Percentiles rank a stretch among this genome's conserved stretches.
Evolutionary conservation across 2,113 vertebrate species (phyloP).

Genomic region (Halichoerus grypus): DNA sequence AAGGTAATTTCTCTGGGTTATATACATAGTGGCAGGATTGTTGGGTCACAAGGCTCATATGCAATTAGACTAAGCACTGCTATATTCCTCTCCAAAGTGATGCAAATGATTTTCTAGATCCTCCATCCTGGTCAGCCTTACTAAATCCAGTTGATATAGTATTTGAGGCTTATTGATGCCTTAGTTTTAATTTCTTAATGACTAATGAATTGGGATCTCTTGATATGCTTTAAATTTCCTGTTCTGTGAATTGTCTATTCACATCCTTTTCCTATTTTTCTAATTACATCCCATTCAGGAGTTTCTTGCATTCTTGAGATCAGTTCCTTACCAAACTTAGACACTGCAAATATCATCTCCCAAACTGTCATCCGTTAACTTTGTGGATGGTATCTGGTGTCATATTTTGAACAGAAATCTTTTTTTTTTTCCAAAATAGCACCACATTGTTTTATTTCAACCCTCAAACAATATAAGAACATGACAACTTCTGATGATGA

Average conservation of each 20-base stretch:
- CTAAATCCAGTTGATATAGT: not conserved
- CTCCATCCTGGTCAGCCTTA: not conserved
- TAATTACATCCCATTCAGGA: not conserved
- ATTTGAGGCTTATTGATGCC: not conserved
- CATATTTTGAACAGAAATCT: not conserved
- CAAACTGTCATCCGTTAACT: not conserved
- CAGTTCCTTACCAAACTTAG: not conserved
- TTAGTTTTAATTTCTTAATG: not conserved
- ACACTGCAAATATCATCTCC: not conserved
- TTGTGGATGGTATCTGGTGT: not conserved
- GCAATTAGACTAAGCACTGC: not conserved
- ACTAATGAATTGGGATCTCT: not conserved
- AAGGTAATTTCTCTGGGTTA: not conserved
- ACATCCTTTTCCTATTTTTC: not conserved
- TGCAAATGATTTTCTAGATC: not conserved
- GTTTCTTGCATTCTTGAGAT: not conserved
- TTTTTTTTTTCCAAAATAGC: slow-evolving; percentile 38
- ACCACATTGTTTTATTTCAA: slow-evolving; percentile 85
- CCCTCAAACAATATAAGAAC: slow-evolving; percentile 77
- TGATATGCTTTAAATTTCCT: not conserved
- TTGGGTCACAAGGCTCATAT: accelerated
- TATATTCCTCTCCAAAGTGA: not conserved
- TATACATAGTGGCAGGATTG: not conserved
- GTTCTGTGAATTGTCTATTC: not conserved
- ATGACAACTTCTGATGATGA: slow-evolving; percentile 72